A percentile compares a stretch with the other conserved stretches of the same genome.
Conservation (phyloP, 2,888 invertebrate genomes). For the Scaptomyza flava region DNA sequence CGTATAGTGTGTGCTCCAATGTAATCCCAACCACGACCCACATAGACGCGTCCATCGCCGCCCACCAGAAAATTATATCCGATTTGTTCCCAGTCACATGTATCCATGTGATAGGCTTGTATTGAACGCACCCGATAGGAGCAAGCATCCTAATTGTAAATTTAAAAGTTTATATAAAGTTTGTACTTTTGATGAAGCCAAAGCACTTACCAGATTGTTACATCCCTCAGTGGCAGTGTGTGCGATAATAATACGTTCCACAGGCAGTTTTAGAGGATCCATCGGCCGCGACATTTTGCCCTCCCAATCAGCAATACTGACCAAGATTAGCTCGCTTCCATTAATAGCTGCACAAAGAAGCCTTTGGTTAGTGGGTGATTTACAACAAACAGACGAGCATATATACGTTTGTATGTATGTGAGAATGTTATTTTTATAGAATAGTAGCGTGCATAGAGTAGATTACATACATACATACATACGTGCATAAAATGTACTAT, state of each 20-base stretch:
- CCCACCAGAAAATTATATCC: slow-evolving; percentile 92
- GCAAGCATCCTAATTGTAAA: slow-evolving; percentile 85
- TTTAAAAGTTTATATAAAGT: background rate
- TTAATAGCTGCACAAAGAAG: slow-evolving; percentile 37
- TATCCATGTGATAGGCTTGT: slow-evolving; percentile 89
- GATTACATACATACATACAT: slow-evolving; percentile 20
- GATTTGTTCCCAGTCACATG: slow-evolving; percentile 88
- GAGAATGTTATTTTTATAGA: background rate
- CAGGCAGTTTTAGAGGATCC: slow-evolving; percentile 85
- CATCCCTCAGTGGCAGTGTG: slow-evolving; percentile 89
- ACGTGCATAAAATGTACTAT: slow-evolving; percentile 22
- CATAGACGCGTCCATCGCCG: slow-evolving; percentile 90
- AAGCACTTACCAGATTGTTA: slow-evolving; percentile 84
- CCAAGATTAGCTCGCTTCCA: slow-evolving; percentile 85
- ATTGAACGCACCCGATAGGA: slow-evolving; percentile 84
- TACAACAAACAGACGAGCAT: slow-evolving; percentile 1
- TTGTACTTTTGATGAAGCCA: background rate
- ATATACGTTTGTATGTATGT: slow-evolving; percentile 10
- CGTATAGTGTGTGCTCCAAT: slow-evolving; percentile 89
- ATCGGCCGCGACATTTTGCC: slow-evolving; percentile 87
- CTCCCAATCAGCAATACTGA: slow-evolving; percentile 88
- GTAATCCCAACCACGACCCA: slow-evolving; percentile 90
- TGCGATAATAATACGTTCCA: slow-evolving; percentile 86
- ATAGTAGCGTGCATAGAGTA: slow-evolving; percentile 35
- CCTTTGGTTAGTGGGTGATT: slow-evolving; percentile 40